Evolutionary conservation across 2,888 invertebrate genomes (phyloP).

Genomic region (Ectemnius continuus): DNA sequence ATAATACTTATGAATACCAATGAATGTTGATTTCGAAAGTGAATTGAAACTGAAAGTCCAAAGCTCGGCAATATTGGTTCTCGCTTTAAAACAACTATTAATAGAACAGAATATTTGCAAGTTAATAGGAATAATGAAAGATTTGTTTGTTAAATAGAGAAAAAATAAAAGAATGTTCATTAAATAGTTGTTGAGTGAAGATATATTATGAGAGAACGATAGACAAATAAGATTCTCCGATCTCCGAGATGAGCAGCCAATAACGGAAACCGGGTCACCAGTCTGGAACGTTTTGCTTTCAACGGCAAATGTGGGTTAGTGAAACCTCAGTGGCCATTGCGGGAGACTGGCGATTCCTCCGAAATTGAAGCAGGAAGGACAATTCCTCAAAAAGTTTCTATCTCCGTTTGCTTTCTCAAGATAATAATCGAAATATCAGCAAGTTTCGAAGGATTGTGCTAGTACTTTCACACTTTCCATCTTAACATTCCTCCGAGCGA

Average conservation of each 20-base stretch:
- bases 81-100: no score
- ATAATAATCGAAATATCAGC: neutral
- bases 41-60: neutral
- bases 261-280: conserved; percentile 72
- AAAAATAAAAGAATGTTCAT: no score
- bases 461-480: no score
- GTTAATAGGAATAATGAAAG: no score
- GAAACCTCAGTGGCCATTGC: conserved; percentile 74
- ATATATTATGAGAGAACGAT: conserved; percentile 21
- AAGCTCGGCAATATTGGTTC: no score
- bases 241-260: conserved; percentile 45
- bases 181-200: no score
- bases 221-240: conserved; percentile 39
- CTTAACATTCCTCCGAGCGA: no score
- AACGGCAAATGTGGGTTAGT: conserved; percentile 77
- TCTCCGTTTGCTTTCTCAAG: neutral
- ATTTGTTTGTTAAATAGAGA: no score
- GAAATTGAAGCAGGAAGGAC: conserved; percentile 60
- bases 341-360: conserved; percentile 65
- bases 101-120: no score
- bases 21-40: neutral
- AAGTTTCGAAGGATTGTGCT: neutral
- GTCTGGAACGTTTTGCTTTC: conserved; percentile 76
- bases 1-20: conserved; percentile 10
- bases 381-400: neutral